A percentile compares a stretch with the other conserved stretches of the same genome.
Evolutionary conservation across 2,113 vertebrate species (phyloP).

Genomic region (Crocuta crocuta): DNA sequence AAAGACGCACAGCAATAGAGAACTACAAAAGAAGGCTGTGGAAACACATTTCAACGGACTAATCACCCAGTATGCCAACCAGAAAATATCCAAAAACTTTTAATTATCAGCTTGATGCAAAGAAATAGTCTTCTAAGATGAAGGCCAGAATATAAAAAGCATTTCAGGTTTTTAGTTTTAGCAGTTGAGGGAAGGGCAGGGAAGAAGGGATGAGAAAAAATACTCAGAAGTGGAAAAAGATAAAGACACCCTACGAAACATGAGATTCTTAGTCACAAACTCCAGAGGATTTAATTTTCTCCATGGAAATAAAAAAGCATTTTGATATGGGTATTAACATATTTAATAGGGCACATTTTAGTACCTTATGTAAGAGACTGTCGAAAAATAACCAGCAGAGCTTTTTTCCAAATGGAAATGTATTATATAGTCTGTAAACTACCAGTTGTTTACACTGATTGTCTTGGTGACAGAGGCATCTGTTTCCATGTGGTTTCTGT

Average conservation of each 20-base stretch:
- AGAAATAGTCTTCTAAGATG: constrained; percentile 29
- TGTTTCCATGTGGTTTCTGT: background rate
- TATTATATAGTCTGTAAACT: background rate
- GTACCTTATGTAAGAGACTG: background rate
- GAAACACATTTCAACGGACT: constrained; percentile 71
- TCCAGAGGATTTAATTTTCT: constrained; percentile 48
- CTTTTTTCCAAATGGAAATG: background rate
- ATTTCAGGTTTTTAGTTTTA: constrained; percentile 4
- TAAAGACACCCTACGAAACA: background rate
- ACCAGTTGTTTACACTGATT: background rate
- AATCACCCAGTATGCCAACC: constrained; percentile 20
- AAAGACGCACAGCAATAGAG: constrained; percentile 59
- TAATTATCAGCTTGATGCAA: constrained; percentile 51
- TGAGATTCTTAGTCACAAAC: constrained; percentile 37
- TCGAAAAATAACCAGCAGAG: constrained; percentile 30
- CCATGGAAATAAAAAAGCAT: constrained; percentile 38
- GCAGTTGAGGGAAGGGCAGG: background rate
- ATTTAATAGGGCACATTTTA: constrained; percentile 52
- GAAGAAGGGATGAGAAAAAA: background rate
- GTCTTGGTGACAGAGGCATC: background rate
- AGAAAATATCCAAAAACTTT: constrained; percentile 63
- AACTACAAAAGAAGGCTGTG: constrained; percentile 56
- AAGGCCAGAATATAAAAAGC: constrained; percentile 8
- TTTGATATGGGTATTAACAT: background rate
- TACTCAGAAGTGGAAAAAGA: background rate